Base-by-base conservation (phyloP, 2,888 invertebrate genomes). In the Stomorhina lunata region DNA sequence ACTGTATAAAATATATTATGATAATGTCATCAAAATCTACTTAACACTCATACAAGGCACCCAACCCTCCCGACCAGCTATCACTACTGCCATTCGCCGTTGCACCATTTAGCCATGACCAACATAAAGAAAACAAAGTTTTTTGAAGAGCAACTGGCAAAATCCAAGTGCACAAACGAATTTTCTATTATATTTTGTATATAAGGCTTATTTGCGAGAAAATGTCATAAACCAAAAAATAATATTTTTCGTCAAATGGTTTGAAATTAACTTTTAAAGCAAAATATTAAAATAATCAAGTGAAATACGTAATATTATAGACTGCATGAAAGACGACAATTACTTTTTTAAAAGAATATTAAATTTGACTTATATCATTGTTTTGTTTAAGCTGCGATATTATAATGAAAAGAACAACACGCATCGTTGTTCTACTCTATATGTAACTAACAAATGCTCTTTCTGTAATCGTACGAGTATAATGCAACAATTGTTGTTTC, bases 61-160 rank as follows among this genome's bases (percentile, higher is more conserved):
- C 9, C 7, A 22, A 15, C n/a, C 3, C 15, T 37, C 57, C 37
- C 59, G 12, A 10, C 59, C 7, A 4, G 17, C 34, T 12, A 5
- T 25, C 4, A 20, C 22, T 32, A 20, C 40, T 9, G 27, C 12
- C 40, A 34, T 32, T 59, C 43, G 50, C 65, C 43, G 50, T 59
- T 61, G 45, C 43, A 68, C 53, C 48, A 29, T 69, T 65, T 75
- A 75, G 59, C 81, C 81, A 65, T 82, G 81, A 82, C 81, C 81
- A 82, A 78, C 63, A 82, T 82, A 65, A 29, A 57, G n/a, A n/a
- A n/a, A n/a, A n/a, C n/a, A n/a, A 68, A 43, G 43, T 55, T 17
- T 59, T 72, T 68, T 61, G 53, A 77, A 63, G 72, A 68, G 72
- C 81, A 73, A 73, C 48, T 7, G 25, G 50, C 43, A 37, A 65